phyloP scores from a whole-genome alignment of 1,140 invertebrate species.

The Anastrepha ludens region DNA sequence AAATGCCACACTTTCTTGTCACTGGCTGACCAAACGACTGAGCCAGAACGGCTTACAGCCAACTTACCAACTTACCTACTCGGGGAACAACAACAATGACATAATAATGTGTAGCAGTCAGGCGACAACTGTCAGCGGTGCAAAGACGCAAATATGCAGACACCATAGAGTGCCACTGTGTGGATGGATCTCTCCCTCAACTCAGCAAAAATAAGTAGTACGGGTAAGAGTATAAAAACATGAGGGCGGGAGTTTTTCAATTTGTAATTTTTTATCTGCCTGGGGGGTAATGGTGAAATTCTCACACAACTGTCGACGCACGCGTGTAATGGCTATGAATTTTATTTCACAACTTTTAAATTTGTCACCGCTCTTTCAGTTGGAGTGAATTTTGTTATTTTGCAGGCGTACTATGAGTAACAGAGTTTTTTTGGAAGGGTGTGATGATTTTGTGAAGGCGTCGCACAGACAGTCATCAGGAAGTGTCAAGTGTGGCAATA shows the following conservation, averaged over 20 bases:
- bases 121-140: background rate
- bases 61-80: background rate
- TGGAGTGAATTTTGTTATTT: background rate
- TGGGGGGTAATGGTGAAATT: background rate
- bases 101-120: background rate
- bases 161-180: background rate
- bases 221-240: background rate
- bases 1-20: slow-evolving; percentile 26
- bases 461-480: slow-evolving; percentile 11
- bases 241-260: background rate
- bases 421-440: background rate
- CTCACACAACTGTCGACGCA: background rate
- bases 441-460: background rate
- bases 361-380: slow-evolving; percentile 31
- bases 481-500: slow-evolving; percentile 51
- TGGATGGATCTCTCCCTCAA: background rate
- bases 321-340: slow-evolving; percentile 38
- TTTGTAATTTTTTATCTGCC: slow-evolving; percentile 34
- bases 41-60: background rate
- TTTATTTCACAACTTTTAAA: slow-evolving; percentile 34
- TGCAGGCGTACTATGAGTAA: background rate
- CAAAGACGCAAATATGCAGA: background rate
- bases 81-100: background rate
- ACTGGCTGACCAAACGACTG: background rate
- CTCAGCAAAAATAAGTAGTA: background rate